Base-by-base conservation (phyloP, 1,140 invertebrate genomes). In the Caenorhabditis inopinata region DNA sequence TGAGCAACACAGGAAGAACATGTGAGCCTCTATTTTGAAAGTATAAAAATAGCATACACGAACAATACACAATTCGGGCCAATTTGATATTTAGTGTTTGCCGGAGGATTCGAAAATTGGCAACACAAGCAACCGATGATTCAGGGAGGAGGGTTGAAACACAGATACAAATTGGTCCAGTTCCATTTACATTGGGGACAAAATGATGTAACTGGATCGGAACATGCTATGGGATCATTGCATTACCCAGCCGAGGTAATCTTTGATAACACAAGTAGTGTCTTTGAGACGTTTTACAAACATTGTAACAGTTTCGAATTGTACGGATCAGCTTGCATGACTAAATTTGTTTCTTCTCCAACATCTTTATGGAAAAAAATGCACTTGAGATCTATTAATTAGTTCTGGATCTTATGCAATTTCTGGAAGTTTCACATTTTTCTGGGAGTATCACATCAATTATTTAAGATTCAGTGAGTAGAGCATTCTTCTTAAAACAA, bases 131-230 rank as follows among this genome's bases (percentile, higher is more conserved):
- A 85, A 58, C 87, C 87, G 11, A 88, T 79, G 68, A 87, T 88
- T 58, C 85, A 78, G 32, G 93, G 93, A 0, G 94, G 94, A 0
- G 90, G 94, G 6, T 89, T 93, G 0, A 91, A 91, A 0, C 91
- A 91, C 2, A 91, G 91, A 80, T 96, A 95, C 85, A 89, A 92
- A 38, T 94, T 96, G 83, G 91, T 92, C 25, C 94, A 96, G 86
- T 89, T 94, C 47, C 94, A 95, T 89, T 93, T 95, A 79, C 94
- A 95, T 87, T 95, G 94, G 93, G 95, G 95, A 0, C 91, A 92
- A 49, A 93, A 94, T 78, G 93, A 95, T 84, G 90, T 91, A 0
- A 89, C 92, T 58, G 95, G 95, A 29, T 95, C 94, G 0, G 96
- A 97, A 89, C 95, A 96, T 90, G 91, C 91, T 25, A 93, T 97